phyloP scores from a whole-genome alignment of 53 echinoderm and acorn worm genomes.

The Henricia sp. region DNA sequence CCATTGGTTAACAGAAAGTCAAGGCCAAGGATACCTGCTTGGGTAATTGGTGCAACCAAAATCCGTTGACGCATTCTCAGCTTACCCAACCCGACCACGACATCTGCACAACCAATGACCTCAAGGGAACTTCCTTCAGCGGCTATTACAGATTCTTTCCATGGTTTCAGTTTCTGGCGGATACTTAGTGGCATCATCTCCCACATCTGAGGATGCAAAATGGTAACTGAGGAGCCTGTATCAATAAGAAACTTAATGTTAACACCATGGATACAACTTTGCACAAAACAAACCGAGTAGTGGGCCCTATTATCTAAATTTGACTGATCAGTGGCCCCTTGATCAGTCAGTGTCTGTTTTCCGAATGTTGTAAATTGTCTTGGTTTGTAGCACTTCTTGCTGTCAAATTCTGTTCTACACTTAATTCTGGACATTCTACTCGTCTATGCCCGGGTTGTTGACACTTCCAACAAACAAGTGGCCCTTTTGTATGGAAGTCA shows the following conservation, averaged over 20 bases:
- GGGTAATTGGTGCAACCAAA: constrained; percentile 34
- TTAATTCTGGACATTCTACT: background rate
- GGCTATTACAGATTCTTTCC: constrained; percentile 15
- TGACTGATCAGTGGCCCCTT: constrained; percentile 30
- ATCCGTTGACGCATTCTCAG: constrained; percentile 12
- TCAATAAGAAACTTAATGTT: constrained; percentile 31
- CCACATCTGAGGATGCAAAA: constrained; percentile 47
- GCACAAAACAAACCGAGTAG: constrained; percentile 21
- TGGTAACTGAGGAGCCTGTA: constrained; percentile 50
- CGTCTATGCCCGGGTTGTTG: background rate
- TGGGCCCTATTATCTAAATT: background rate
- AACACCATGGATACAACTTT: constrained; percentile 14
- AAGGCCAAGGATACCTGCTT: constrained; percentile 36
- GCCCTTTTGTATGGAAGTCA: background rate
- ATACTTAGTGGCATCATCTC: constrained; percentile 26
- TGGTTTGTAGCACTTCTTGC: background rate
- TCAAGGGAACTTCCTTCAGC: constrained; percentile 9
- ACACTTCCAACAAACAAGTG: constrained; percentile 33
- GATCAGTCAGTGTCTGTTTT: constrained; percentile 6
- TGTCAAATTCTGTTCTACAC: background rate
- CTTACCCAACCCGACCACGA: constrained; percentile 28
- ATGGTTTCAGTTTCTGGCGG: background rate
- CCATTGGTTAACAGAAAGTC: constrained; percentile 7
- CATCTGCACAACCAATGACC: constrained; percentile 16
- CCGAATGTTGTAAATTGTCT: background rate